These are phyloP conservation scores for Dallia pectoralis DNA, from an alignment of 2,797 vertebrate genomes.

Conservation along the genomic window DNA sequence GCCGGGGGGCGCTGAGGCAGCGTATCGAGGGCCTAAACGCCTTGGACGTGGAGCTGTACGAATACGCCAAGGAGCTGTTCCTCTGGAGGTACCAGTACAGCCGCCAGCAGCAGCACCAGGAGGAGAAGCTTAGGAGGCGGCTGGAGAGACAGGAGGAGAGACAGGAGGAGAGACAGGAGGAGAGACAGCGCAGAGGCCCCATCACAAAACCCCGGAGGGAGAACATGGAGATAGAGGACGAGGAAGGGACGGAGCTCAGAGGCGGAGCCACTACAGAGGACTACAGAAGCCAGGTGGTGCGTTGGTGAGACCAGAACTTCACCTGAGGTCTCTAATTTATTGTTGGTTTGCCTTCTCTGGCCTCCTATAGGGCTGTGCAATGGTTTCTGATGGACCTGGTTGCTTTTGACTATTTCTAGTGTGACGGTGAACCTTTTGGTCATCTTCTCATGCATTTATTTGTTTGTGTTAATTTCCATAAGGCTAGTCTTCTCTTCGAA, in stretches of 20 bases:
- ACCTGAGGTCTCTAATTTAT: constrained; percentile 18
- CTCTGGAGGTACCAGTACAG: constrained; percentile 87
- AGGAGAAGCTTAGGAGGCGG: constrained; percentile 78
- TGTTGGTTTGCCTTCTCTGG: constrained; percentile 34
- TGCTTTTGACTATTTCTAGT: too few relatives aligned
- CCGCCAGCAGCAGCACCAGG: constrained; percentile 83
- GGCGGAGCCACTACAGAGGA: constrained; percentile 82
- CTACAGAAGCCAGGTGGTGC: constrained; percentile 93
- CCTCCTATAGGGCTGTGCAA: too few relatives aligned
- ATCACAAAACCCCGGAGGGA: constrained; percentile 67
- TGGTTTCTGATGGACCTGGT: too few relatives aligned
- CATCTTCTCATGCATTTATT: too few relatives aligned
- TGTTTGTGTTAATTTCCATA: too few relatives aligned
- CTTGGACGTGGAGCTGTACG: constrained; percentile 90
- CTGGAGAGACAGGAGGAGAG: constrained; percentile 74
- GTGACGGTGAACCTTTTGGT: too few relatives aligned
- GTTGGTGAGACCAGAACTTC: constrained; percentile 79
- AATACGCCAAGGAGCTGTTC: constrained; percentile 91
- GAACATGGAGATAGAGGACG: constrained; percentile 61
- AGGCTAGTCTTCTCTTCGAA: too few relatives aligned
- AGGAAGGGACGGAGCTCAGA: constrained; percentile 40
- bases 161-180: too few relatives aligned
- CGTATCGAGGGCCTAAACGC: constrained; percentile 90
- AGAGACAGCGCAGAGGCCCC: constrained; percentile 68
- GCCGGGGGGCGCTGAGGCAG: constrained; percentile 74